Percentiles rank a stretch among this genome's conserved stretches.
phyloP scores from a whole-genome alignment of 2,797 vertebrate genomes.

The Eulemur coronatus region DNA sequence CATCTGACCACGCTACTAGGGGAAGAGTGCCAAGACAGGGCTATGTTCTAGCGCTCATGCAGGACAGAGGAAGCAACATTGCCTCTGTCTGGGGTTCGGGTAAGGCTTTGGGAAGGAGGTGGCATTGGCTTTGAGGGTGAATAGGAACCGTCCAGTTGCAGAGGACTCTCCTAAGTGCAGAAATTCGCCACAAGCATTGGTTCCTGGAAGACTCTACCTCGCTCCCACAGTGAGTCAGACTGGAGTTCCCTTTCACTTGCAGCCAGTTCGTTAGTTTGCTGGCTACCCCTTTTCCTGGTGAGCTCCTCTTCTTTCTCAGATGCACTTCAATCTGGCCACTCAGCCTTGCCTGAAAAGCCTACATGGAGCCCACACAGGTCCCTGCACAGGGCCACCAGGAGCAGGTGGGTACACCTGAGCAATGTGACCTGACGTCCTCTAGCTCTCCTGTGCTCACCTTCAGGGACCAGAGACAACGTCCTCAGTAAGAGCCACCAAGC shows the following conservation, averaged over 20 bases:
- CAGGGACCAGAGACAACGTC: not conserved
- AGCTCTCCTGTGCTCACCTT: not conserved
- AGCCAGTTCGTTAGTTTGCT: not conserved
- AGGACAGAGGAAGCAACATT: not conserved
- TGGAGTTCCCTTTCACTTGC: not conserved
- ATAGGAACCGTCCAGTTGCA: not conserved
- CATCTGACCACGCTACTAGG: accelerated
- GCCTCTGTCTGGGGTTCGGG: accelerated
- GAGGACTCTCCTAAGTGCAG: not conserved
- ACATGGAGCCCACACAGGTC: accelerated
- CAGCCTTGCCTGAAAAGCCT: not conserved
- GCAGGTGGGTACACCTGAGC: not conserved
- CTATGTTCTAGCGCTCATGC: accelerated
- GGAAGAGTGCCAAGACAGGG: not conserved
- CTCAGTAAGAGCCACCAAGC: not conserved
- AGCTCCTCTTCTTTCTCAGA: not conserved
- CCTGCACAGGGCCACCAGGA: not conserved
- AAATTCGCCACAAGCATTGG: not conserved
- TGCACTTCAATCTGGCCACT: not conserved
- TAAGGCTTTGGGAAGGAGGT: not conserved
- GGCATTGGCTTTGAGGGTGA: not conserved
- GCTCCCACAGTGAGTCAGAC: not conserved
- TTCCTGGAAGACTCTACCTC: not conserved
- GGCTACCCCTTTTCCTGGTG: not conserved
- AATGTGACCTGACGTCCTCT: not conserved